phyloP scores from a whole-genome alignment of 2,888 invertebrate genomes.

The Drosophila prolongata region DNA sequence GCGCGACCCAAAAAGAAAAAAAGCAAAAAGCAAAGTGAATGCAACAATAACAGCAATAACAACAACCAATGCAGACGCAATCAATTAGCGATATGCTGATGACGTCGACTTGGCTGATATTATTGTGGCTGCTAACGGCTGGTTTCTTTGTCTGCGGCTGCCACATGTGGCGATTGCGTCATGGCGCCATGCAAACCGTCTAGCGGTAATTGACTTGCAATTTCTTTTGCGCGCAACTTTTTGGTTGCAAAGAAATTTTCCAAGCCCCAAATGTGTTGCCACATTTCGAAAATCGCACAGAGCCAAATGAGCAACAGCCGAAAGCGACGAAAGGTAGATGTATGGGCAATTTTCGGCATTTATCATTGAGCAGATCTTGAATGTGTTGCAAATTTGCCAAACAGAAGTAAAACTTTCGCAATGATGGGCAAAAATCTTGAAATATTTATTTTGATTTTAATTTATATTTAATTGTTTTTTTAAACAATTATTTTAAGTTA shows the following conservation, averaged over 20 bases:
- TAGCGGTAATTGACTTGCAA: conserved; percentile 78
- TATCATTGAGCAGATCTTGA: conserved; percentile 44
- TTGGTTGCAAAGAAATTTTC: conserved; percentile 75
- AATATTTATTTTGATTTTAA: too few relatives aligned
- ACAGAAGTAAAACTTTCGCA: background rate
- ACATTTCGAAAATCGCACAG: conserved; percentile 38
- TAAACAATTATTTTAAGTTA: too few relatives aligned
- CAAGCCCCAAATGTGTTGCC: conserved; percentile 50
- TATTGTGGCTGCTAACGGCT: conserved; percentile 10
- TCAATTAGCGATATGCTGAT: conserved; percentile 71
- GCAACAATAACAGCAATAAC: conserved; percentile 56
- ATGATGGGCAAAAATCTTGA: background rate
- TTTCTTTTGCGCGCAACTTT: conserved; percentile 75
- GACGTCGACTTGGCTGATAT: conserved; percentile 47
- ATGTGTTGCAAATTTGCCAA: conserved; percentile 7
- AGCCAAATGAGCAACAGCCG: conserved; percentile 26
- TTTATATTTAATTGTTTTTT: too few relatives aligned
- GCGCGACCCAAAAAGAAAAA: conserved; percentile 68
- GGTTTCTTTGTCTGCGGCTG: conserved; percentile 44
- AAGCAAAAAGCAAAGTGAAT: conserved; percentile 64
- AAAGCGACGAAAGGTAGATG: conserved; percentile 16
- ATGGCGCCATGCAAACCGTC: conserved; percentile 76
- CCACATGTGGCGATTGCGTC: conserved; percentile 75
- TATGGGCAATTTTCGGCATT: conserved; percentile 50
- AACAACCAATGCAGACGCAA: conserved; percentile 59